Conservation (phyloP, 2,113 vertebrate genomes). For the Sisor rabdophorus region DNA sequence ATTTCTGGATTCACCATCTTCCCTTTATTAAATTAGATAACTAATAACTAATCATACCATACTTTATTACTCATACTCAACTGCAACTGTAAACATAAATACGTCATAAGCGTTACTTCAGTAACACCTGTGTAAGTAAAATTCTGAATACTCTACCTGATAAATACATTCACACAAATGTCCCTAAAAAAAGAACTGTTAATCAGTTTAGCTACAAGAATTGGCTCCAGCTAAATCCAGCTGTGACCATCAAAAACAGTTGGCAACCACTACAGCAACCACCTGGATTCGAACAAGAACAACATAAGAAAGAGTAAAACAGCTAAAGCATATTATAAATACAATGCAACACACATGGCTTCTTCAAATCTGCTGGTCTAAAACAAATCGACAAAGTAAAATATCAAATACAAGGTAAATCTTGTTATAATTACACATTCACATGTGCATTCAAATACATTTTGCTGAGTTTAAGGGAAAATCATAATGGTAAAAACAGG, state of each 20-base stretch:
- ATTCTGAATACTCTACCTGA: too few relatives aligned
- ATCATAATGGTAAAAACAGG: too few relatives aligned
- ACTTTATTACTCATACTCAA: too few relatives aligned
- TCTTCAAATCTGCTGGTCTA: background rate
- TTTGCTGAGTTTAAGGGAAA: too few relatives aligned
- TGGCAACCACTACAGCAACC: conserved; percentile 6
- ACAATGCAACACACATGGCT: background rate
- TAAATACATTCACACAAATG: background rate
- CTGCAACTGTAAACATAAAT: too few relatives aligned
- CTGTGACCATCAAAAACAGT: background rate
- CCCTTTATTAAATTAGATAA: too few relatives aligned
- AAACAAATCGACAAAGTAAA: background rate
- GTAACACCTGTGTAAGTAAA: too few relatives aligned
- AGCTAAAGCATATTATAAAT: conserved; percentile 14
- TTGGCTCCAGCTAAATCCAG: background rate
- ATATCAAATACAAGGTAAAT: background rate
- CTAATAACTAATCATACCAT: too few relatives aligned
- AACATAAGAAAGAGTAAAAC: background rate
- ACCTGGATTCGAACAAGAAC: background rate
- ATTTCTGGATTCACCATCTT: too few relatives aligned
- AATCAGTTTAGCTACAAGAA: background rate
- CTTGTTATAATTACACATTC: background rate
- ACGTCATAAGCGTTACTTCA: too few relatives aligned
- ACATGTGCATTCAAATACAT: background rate
- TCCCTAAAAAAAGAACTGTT: background rate